Evolutionary conservation across 2,113 vertebrate genomes (phyloP).

Genomic region (Pogona vitticeps): DNA sequence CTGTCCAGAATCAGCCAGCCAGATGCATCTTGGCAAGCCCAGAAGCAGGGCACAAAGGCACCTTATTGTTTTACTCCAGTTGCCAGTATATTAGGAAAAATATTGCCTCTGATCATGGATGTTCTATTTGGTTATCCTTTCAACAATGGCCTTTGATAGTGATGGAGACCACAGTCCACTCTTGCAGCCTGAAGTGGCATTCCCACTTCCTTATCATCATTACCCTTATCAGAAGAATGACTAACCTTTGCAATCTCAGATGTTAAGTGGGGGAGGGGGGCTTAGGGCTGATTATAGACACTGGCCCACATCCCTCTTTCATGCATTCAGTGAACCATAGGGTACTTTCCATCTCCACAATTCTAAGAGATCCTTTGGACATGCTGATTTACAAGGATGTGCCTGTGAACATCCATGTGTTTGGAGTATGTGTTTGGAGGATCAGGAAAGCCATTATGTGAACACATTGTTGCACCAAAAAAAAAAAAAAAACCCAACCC

Average conservation of each 20-base stretch:
- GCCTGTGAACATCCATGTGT: slow-evolving; percentile 23
- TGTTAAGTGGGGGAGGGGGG: neutral
- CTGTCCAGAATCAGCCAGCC: neutral
- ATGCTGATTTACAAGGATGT: too few species aligned
- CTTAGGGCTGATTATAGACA: neutral
- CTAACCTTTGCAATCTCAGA: neutral
- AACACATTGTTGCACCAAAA: neutral
- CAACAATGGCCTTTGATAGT: too few species aligned
- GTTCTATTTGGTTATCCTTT: neutral
- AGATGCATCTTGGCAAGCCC: neutral
- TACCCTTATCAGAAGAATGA: neutral
- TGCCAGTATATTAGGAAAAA: neutral
- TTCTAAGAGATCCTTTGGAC: neutral
- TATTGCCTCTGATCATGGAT: neutral
- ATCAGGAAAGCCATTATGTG: slow-evolving; percentile 1
- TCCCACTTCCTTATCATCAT: neutral
- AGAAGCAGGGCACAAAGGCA: neutral
- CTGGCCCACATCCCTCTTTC: neutral
- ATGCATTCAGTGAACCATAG: too few species aligned
- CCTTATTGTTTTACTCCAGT: neutral
- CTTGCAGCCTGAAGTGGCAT: neutral
- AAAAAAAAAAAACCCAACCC: too few species aligned
- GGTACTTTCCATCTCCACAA: too few species aligned
- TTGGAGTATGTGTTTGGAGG: slow-evolving; percentile 7
- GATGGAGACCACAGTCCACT: neutral